Percentiles rank a stretch among this genome's conserved stretches.
Conservation (phyloP, 2,113 vertebrate genomes). For the Entelurus aequoreus region DNA sequence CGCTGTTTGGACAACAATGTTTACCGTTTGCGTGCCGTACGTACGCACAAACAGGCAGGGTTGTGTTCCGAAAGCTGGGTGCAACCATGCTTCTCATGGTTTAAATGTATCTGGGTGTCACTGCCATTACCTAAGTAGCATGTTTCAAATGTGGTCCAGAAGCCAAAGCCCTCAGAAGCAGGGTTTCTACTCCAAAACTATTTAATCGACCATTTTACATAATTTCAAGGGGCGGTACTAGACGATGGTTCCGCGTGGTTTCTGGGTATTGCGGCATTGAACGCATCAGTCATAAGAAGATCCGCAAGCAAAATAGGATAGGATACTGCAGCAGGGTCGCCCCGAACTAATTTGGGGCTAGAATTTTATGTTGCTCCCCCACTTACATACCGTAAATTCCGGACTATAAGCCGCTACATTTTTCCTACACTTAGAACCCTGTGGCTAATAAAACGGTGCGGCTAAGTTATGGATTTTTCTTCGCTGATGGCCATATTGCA, state of each 20-base stretch:
- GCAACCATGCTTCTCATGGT: slow-evolving; percentile 28
- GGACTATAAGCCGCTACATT: too few species aligned
- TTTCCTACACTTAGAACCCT: too few species aligned
- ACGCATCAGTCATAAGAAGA: too few species aligned
- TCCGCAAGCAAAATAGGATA: too few species aligned
- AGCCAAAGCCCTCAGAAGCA: not conserved
- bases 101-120: slow-evolving; percentile 32
- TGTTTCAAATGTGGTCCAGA: slow-evolving; percentile 16
- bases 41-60: slow-evolving; percentile 45
- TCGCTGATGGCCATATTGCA: too few species aligned
- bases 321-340: too few species aligned
- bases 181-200: not conserved
- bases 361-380: too few species aligned
- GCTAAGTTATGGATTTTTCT: too few species aligned
- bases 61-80: slow-evolving; percentile 20
- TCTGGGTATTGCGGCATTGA: not conserved
- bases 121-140: slow-evolving; percentile 16
- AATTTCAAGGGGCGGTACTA: not conserved
- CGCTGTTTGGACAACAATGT: slow-evolving; percentile 56
- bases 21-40: slow-evolving; percentile 54
- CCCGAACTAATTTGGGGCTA: too few species aligned
- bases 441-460: too few species aligned
- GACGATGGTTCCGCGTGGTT: not conserved
- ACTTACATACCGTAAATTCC: too few species aligned
- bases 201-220: not conserved